Conservation (phyloP, 2,888 invertebrate species). For the Belgica antarctica region DNA sequence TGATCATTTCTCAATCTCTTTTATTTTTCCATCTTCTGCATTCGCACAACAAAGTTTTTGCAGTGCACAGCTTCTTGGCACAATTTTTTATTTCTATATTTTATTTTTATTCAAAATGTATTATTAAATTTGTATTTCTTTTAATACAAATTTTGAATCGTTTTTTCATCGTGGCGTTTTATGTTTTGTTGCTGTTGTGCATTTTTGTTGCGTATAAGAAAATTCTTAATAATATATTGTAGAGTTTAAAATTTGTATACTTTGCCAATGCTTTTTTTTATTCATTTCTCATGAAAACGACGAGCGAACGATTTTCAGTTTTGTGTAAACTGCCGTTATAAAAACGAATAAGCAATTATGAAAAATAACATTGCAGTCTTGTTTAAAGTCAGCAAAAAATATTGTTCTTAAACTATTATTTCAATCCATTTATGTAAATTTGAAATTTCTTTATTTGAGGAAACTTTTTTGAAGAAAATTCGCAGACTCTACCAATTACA, state of each 20-base stretch:
- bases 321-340: background rate
- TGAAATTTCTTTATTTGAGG: slow-evolving; percentile 4
- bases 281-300: background rate
- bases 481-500: background rate
- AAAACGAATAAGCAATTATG: background rate
- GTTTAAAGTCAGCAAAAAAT: background rate
- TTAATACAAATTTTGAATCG: slow-evolving; percentile 28
- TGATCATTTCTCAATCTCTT: background rate
- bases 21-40: background rate
- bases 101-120: slow-evolving; percentile 38
- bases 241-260: background rate
- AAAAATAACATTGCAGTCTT: background rate
- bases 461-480: background rate
- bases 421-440: slow-evolving; percentile 10
- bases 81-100: slow-evolving; percentile 37
- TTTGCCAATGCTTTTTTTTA: background rate
- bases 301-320: background rate
- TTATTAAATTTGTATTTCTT: slow-evolving; percentile 40
- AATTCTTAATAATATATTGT: slow-evolving; percentile 37
- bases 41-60: background rate
- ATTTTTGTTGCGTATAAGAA: slow-evolving; percentile 28
- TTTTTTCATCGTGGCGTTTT: no score
- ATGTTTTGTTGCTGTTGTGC: background rate
- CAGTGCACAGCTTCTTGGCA: slow-evolving; percentile 27
- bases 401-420: slow-evolving; percentile 3